phyloP scores from a whole-genome alignment of 2,113 vertebrate genomes.

The Danio rerio region GRCz12tu NC_133181.1:57732501-57733000 shows the following conservation, averaged over 20 bases:
- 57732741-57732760: neutral
- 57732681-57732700: constrained; percentile 44
- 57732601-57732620: too few species aligned
- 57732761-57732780: neutral
- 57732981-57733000: constrained; percentile 36
- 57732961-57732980: constrained; percentile 32
- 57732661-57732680: too few species aligned
- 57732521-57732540: too few species aligned
- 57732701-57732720: constrained; percentile 8
- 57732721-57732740: constrained; percentile 6
- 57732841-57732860: constrained; percentile 25
- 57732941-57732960: constrained; percentile 59
- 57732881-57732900: too few species aligned
- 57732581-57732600: too few species aligned
- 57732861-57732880: neutral
- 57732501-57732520: too few species aligned
- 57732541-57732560: too few species aligned
- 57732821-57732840: neutral
- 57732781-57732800: neutral
- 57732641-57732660: too few species aligned
- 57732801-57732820: neutral
- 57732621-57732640: too few species aligned
- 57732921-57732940: constrained; percentile 56
- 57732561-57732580: too few species aligned
- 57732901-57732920: neutral